phyloP scores from a whole-genome alignment of 2,113 vertebrate species.

The Sphaerodactylus townsendi region DNA sequence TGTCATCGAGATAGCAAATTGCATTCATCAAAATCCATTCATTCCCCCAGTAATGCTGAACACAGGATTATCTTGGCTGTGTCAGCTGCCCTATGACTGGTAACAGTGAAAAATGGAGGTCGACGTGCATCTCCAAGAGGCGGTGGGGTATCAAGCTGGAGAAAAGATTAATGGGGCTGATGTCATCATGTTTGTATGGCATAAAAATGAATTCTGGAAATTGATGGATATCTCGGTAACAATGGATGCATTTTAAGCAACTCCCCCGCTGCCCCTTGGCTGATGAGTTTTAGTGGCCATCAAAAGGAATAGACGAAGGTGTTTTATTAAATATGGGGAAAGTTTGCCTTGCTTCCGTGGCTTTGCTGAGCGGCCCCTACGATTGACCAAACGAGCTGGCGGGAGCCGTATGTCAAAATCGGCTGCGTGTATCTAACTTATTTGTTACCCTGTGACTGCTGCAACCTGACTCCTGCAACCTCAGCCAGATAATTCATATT shows the following conservation, averaged over 20 bases:
- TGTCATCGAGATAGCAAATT: slow-evolving; percentile 72
- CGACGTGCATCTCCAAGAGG: slow-evolving; percentile 66
- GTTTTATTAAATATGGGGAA: slow-evolving; percentile 58
- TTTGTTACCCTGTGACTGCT: slow-evolving; percentile 4
- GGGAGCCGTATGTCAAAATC: slow-evolving; percentile 7
- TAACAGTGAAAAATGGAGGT: slow-evolving; percentile 74
- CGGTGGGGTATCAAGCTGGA: slow-evolving; percentile 65
- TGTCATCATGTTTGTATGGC: slow-evolving; percentile 70
- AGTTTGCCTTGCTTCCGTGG: slow-evolving; percentile 52
- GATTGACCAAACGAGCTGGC: slow-evolving; percentile 41
- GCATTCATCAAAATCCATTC: slow-evolving; percentile 74
- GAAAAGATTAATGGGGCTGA: slow-evolving; percentile 75
- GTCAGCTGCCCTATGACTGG: slow-evolving; percentile 74
- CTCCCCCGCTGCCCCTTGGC: slow-evolving; percentile 63
- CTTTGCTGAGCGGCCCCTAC: slow-evolving; percentile 59
- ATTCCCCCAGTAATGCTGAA: slow-evolving; percentile 70
- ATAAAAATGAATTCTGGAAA: slow-evolving; percentile 66
- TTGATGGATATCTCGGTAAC: slow-evolving; percentile 73
- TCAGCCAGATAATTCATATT: neutral
- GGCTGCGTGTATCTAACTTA: neutral
- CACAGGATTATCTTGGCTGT: slow-evolving; percentile 73
- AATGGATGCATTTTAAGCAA: slow-evolving; percentile 75
- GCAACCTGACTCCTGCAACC: neutral
- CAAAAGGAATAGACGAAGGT: slow-evolving; percentile 58
- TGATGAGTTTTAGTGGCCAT: slow-evolving; percentile 68